Base-by-base conservation (phyloP, 2,797 vertebrate species). In the Channa striata region DNA sequence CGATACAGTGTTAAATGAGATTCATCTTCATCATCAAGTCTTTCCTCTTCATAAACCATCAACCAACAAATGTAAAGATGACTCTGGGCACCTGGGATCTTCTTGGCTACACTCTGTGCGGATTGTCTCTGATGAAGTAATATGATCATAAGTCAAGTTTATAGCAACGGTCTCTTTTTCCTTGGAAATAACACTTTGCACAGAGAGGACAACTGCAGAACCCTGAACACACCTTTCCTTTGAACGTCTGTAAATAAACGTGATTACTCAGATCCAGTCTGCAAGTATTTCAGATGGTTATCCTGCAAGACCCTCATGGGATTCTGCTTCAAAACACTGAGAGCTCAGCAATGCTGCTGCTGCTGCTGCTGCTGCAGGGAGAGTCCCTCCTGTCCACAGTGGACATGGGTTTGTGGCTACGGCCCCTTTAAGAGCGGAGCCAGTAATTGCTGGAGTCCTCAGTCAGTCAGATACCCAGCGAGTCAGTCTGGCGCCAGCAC, bases 401-500 rank as follows among this genome's bases (percentile, higher is more conserved):
- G 81, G 86, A 83, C 85, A 65, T 14, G 72, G 73, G 52, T 73
- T 83, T 88, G 85, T 64, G 86, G 86, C 86, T 67, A 88, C 90
- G 95, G 95, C 91, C 93, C 91, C 96, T 97, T 96, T 96, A 96
- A 96, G 96, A 94, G 92, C 87, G 69, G 88, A 93, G 84, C 90
- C 94, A 94, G 94, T 95, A 96, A 96, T 95, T 96, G 96, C 95
- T 91, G 91, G 94, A 95, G 94, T 95, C 87, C 89, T 90, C 93
- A 92, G 91, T 92, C 94, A 93, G 93, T 94, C 94, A 96, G 96
- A 95, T 95, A 95, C 95, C 90, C 93, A 94, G 93, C 87, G 85
- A 93, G 84, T 94, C 96, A 93, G 95, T 88, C 95, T 96, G 96
- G 96, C 96, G 97, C 97, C 97, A 96, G 95, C 91, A 69, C 95